Evolutionary conservation across 2,888 invertebrate genomes (phyloP), one percentile per base, ranked within the genome.

Genomic region (Tetramorium bicarinatum): DNA sequence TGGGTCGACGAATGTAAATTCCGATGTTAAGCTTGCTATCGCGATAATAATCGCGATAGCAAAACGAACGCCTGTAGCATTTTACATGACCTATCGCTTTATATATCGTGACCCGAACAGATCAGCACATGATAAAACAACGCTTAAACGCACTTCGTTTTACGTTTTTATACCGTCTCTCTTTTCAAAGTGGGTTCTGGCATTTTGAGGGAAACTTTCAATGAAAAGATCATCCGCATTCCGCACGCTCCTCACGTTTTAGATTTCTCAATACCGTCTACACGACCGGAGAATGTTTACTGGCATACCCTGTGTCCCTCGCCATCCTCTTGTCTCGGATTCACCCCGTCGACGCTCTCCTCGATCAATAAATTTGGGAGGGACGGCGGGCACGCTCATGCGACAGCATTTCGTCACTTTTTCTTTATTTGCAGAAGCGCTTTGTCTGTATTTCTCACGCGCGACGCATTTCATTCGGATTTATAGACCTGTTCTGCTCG

Each of bases 341-440:
- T 71, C 38, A 11, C n/a, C 41, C 71, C 56, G 56, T 72, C 47
- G 29, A 3, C 21, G 9, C 71, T 47, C 56, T 44, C 21, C 21
- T 71, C 29, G 79, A 79, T 79, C 79, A 79, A 79, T 79, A 79
- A 79, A 71, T 79, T 79, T 79, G 56, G 71, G 56, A 71, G 71
- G 71, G 71, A 69, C 44, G 56, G 29, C 52, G 76, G 52, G 54
- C 54, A 56, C 44, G 15, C 9, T 67, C 54, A n/a, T 56, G 77
- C 54, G 54, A 79, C 69, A 56, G 18, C 71, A 25, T 59, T 71
- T 56, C 79, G 25, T 67, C 29, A 67, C 67, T 77, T 71, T 79
- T 79, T 71, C 71, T 79, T 79, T 47, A 59, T 79, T 79, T 79
- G 71, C 79, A 59, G 34, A 59, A 59, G 59, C 79, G 41, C 56